Evolutionary conservation across 2,888 invertebrate species (phyloP), one percentile per base, ranked within the genome.

Genomic region (Yponomeuta malinellus): DNA sequence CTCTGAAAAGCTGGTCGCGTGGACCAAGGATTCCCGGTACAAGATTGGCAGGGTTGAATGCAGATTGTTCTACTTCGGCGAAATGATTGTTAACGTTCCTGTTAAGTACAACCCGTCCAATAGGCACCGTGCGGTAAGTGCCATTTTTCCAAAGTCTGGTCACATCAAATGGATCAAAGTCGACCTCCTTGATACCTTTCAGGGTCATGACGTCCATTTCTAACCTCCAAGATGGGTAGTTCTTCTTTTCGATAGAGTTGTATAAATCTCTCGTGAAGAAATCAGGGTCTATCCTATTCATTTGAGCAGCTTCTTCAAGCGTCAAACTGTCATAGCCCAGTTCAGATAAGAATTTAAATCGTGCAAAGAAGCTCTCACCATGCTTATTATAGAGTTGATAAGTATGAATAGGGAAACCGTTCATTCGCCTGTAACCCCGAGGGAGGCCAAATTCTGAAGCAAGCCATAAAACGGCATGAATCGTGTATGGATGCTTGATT

Each of bases 401-500:
- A 5, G 73, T 73, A 80, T 93, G 93, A 65, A 90, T 89, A 10
- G 92, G 91, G 76, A 92, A 93, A 59, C 93, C 93, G 75, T 93
- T 90, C 93, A 93, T 93, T 78, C 85, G 84, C 29, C 93, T 81
- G 77, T 82, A 92, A 3, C 93, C 93, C 76, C 93, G 88, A 8
- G 93, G 93, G 31, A 90, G 92, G 29, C 93, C 93, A 69, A 93
- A 83, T 78, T 93, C 43, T 12, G 92, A 88, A 78, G 92, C 93
- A 72, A 93, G 80, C 83, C 93, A 77, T 83, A 86, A 81, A 69
- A 81, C 74, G 73, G 92, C 92, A 77, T 93, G 92, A 31, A 82
- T 81, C 10, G 88, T 82, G 76, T 92, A 92, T 2, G 93, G 93
- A 15, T 86, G 83, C 43, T 89, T 77, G 1, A 88, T 86, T 37